Conservation (phyloP, 2,113 vertebrate genomes). For the Scomber scombrus region DNA sequence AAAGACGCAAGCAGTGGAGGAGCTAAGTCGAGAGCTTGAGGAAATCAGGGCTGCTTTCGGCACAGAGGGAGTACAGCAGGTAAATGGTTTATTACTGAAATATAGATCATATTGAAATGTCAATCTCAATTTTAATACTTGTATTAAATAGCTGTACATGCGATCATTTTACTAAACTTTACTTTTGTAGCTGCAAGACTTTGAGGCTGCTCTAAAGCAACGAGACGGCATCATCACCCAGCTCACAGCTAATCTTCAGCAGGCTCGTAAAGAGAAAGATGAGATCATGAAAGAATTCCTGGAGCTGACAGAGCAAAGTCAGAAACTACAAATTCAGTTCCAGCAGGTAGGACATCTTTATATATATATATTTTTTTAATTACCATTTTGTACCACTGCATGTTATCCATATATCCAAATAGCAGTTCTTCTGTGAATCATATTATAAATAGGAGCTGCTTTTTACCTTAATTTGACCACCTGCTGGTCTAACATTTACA, state of each 20-base stretch:
- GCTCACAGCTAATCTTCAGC: conserved; percentile 95
- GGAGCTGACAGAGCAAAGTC: conserved; percentile 94
- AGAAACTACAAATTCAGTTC: conserved; percentile 96
- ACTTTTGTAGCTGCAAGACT: conserved; percentile 91
- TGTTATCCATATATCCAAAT: background rate
- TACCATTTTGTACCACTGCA: background rate
- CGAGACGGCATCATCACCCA: conserved; percentile 98
- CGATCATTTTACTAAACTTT: background rate
- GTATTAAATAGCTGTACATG: background rate
- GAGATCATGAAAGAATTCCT: conserved; percentile 96
- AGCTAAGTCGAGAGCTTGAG: conserved; percentile 91
- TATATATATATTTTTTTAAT: background rate
- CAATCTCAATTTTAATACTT: background rate
- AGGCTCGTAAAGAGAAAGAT: conserved; percentile 94
- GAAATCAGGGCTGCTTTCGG: conserved; percentile 90
- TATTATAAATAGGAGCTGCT: background rate
- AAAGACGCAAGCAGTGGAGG: conserved; percentile 89
- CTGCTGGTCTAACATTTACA: conserved; percentile 73
- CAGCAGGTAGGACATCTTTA: conserved; percentile 89
- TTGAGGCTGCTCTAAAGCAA: conserved; percentile 96
- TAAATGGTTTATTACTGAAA: conserved; percentile 61
- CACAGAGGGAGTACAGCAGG: conserved; percentile 94
- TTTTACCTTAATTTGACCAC: background rate
- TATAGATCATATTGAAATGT: background rate
- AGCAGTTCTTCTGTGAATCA: background rate